These are phyloP conservation scores for Lepidocyrtinus sp. DNA, from an alignment of 2,888 invertebrate genomes.

Conservation along the genomic window DNA sequence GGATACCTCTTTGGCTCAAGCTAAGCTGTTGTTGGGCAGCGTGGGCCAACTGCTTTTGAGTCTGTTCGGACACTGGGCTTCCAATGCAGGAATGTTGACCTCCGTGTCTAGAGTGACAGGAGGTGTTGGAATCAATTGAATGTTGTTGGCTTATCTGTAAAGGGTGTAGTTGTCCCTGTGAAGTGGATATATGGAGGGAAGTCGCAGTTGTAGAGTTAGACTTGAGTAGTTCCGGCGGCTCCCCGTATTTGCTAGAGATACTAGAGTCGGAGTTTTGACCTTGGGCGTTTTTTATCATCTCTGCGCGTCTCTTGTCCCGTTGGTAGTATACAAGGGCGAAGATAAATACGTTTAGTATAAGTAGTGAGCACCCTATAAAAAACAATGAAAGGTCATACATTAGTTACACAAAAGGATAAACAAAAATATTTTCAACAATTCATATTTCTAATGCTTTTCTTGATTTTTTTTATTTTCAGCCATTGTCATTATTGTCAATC, in stretches of 20 bases:
- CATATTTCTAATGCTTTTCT: too few species aligned
- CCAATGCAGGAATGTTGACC: conserved; percentile 42
- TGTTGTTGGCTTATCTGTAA: conserved; percentile 46
- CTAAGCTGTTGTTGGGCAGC: conserved; percentile 60
- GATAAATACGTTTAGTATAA: conserved; percentile 86
- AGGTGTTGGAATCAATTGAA: conserved; percentile 48
- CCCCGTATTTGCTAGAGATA: conserved; percentile 61
- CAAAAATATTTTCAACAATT: too few species aligned
- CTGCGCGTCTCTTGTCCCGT: conserved; percentile 82
- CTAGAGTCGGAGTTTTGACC: conserved; percentile 74
- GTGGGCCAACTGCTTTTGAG: conserved; percentile 47
- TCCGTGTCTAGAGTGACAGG: conserved; percentile 58
- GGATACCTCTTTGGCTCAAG: conserved; percentile 66
- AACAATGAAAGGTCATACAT: too few species aligned
- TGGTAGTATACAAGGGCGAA: conserved; percentile 90
- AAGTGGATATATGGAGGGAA: conserved; percentile 64
- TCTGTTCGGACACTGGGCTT: conserved; percentile 45
- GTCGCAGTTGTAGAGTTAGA: conserved; percentile 65
- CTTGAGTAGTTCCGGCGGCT: conserved; percentile 67
- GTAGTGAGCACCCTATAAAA: conserved; percentile 79
- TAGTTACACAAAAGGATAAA: too few species aligned
- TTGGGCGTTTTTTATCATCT: conserved; percentile 87
- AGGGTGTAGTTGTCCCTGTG: conserved; percentile 55
- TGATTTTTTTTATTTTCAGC: too few species aligned
- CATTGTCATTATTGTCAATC: too few species aligned